Base-by-base conservation (phyloP, 2,888 invertebrate genomes). In the Drosophila eohydei region DNA sequence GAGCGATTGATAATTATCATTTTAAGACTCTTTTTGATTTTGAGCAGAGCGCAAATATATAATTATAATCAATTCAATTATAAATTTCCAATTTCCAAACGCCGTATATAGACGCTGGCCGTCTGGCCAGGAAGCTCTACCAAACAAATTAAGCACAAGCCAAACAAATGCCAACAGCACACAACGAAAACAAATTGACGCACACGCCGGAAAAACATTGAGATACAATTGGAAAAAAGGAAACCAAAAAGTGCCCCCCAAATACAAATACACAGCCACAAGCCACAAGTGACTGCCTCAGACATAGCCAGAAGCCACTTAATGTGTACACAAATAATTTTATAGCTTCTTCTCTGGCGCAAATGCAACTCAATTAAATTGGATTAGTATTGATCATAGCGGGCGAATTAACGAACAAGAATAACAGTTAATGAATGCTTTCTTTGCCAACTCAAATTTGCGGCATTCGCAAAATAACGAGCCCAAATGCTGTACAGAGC, bases 121-220 rank as follows among this genome's bases (percentile, higher is more conserved):
- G 50, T 51, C 63, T 52, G 67, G 48, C 55, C 65, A 67, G 66
- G 59, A 71, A 63, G 57, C 66, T 41, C 59, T 59, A 59, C 54
- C 63, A 80, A 50, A 60, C 58, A 74, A 71, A 78, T 74, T 71
- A 58, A 65, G 57, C 68, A 66, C 69, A 78, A 78, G 63, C 78
- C 78, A 67, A 64, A 78, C 57, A 65, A 71, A 65, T 69, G 74
- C 67, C 54, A 71, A 32, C 36, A 32, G 41, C 46, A 46, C 41
- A 56, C 40, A 67, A 46, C 52, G 52, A 64, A 48, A 58, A 56
- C 54, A 52, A 61, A 60, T 63, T 77, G 72, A 72, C 77, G 72
- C 77, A 72, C 50, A 58, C n/a, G 34, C 50, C 52, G 48, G 48
- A 60, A 36, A 58, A 62, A 52, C 36, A 44, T 60, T 66, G 36